These are phyloP conservation scores for Drosophila emarginata DNA, from an alignment of 2,888 invertebrate genomes.

Conservation along the genomic window DNA sequence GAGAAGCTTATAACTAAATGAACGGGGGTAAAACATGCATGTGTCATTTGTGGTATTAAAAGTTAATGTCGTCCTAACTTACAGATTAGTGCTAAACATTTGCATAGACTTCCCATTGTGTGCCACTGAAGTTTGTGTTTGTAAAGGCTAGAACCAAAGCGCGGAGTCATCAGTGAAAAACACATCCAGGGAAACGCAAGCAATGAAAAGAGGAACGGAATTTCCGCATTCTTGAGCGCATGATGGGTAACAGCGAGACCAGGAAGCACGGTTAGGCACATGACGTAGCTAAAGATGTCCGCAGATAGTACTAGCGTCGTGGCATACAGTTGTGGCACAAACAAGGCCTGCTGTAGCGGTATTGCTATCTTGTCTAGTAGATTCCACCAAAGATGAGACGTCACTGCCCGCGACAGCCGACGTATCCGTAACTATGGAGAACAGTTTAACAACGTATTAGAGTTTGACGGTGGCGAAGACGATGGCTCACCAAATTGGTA, in stretches of 20 bases:
- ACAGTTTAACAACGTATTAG: neutral
- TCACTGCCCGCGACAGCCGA: conserved; percentile 78
- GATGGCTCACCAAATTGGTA: conserved; percentile 54
- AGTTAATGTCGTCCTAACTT: conserved; percentile 48
- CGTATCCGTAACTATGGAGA: conserved; percentile 71
- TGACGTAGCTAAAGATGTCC: conserved; percentile 82
- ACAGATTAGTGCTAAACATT: conserved; percentile 80
- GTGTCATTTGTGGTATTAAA: neutral
- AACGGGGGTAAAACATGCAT: neutral
- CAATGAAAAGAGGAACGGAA: conserved; percentile 81
- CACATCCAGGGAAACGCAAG: conserved; percentile 83
- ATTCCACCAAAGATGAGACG: conserved; percentile 77
- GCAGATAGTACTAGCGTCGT: conserved; percentile 80
- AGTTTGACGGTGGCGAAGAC: neutral
- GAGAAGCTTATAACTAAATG: conserved; percentile 81
- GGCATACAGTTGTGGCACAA: conserved; percentile 80
- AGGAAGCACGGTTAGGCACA: conserved; percentile 81
- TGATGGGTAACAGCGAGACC: conserved; percentile 80
- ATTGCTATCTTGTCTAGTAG: conserved; percentile 76
- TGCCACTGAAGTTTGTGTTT: conserved; percentile 81
- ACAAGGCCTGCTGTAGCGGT: conserved; percentile 79
- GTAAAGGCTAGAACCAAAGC: conserved; percentile 79
- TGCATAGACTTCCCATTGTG: conserved; percentile 80
- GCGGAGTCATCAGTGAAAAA: conserved; percentile 82
- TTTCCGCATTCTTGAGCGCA: conserved; percentile 81